Conservation (phyloP, 2,888 invertebrate genomes). For the Rhyacophila evoluta region DNA sequence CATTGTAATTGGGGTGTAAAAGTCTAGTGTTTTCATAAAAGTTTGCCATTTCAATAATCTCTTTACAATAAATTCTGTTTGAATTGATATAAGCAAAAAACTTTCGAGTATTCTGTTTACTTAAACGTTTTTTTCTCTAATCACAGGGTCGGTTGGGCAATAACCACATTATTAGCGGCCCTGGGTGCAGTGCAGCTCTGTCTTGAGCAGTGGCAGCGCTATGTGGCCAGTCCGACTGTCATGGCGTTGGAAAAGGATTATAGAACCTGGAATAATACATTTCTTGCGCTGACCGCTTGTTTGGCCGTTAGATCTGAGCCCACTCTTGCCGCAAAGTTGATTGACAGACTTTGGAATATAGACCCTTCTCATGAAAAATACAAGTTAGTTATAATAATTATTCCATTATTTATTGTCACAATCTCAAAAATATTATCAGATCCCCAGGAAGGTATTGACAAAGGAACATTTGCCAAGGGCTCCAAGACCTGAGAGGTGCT, state of each 20-base stretch:
- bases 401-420: no score
- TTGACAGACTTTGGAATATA: constrained; percentile 61
- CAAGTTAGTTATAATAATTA: constrained; percentile 39
- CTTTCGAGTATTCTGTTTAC: no score
- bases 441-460: no score
- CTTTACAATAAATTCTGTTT: no score
- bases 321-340: constrained; percentile 58
- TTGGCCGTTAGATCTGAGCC: constrained; percentile 62
- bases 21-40: no score
- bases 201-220: constrained; percentile 70
- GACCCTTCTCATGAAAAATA: constrained; percentile 56
- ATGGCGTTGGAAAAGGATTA: constrained; percentile 74
- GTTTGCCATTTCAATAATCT: no score
- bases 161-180: constrained; percentile 60
- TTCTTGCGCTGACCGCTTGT: constrained; percentile 72
- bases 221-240: constrained; percentile 73
- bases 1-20: no score
- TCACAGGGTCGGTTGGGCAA: constrained; percentile 44
- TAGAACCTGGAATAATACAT: constrained; percentile 71
- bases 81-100: no score
- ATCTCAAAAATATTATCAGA: no score
- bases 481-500: no score
- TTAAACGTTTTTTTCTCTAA: background rate
- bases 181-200: constrained; percentile 66
- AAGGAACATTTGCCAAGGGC: no score